Evolutionary conservation across 1,140 invertebrate species (phyloP).

Genomic region (Saccostrea glomerata): DNA sequence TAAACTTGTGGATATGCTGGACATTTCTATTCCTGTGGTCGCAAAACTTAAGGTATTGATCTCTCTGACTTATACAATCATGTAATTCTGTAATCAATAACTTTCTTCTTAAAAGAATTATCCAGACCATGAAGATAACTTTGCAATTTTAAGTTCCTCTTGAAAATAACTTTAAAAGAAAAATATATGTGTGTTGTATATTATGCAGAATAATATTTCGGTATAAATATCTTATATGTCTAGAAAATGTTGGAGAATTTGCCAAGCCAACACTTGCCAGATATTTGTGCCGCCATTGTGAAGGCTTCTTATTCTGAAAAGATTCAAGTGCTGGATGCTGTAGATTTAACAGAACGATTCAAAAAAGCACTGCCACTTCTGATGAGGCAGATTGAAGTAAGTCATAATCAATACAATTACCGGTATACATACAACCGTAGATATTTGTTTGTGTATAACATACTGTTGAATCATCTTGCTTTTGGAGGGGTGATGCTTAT

Average conservation of each 20-base stretch:
- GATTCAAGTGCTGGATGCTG: constrained; percentile 80
- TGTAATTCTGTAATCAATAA: too few species aligned
- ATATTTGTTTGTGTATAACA: too few species aligned
- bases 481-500: too few species aligned
- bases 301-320: constrained; percentile 80
- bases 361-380: constrained; percentile 80
- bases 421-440: too few species aligned
- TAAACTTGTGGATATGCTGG: constrained; percentile 80
- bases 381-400: constrained; percentile 80
- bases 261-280: constrained; percentile 79
- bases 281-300: constrained; percentile 80
- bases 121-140: not conserved
- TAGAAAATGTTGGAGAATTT: constrained; percentile 79
- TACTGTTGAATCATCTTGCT: too few species aligned
- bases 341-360: constrained; percentile 80
- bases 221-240: constrained; percentile 15
- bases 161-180: not conserved
- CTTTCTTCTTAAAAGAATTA: too few species aligned
- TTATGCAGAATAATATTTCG: too few species aligned
- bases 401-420: not conserved
- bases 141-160: not conserved
- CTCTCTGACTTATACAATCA: too few species aligned
- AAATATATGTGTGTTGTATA: too few species aligned
- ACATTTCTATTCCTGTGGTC: constrained; percentile 80
- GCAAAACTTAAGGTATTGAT: constrained; percentile 78